Percentiles rank a stretch among this genome's conserved stretches.
Evolutionary conservation across 2,888 invertebrate genomes (phyloP).

Genomic region (Amiota mariae): DNA sequence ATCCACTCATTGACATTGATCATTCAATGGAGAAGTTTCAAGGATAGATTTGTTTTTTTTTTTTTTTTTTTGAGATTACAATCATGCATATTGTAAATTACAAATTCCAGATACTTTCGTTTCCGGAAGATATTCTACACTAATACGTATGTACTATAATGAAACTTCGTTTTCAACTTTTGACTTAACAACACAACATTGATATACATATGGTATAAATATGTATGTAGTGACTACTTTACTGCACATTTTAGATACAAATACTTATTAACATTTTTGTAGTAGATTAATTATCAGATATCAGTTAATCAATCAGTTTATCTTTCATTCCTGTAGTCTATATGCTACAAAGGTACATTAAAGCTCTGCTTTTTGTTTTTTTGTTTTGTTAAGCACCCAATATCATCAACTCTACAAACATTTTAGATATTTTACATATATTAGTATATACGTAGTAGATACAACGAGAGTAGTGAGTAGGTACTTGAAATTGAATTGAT

Average conservation of each 20-base stretch:
- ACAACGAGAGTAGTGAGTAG: not conserved
- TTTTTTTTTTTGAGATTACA: too few species aligned
- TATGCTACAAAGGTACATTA: conserved; percentile 26
- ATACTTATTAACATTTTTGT: not conserved
- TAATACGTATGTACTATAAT: too few species aligned
- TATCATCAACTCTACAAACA: not conserved
- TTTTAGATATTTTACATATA: not conserved
- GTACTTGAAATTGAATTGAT: too few species aligned
- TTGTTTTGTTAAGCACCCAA: conserved; percentile 23
- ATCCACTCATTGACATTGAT: too few species aligned
- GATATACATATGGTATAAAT: not conserved
- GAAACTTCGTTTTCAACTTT: not conserved
- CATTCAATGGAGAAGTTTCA: too few species aligned
- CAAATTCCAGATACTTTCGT: too few species aligned
- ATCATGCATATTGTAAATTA: too few species aligned
- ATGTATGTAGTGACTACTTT: not conserved
- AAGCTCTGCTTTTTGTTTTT: conserved; percentile 28
- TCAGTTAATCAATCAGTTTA: too few species aligned
- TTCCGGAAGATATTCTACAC: too few species aligned
- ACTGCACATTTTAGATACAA: not conserved
- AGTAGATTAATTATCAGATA: conserved; percentile 13
- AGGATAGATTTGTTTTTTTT: too few species aligned
- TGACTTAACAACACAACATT: not conserved
- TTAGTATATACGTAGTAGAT: not conserved
- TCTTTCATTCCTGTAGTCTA: not conserved